phyloP scores from a whole-genome alignment of 2,113 vertebrate genomes.

The Corydoras sp. region DNA sequence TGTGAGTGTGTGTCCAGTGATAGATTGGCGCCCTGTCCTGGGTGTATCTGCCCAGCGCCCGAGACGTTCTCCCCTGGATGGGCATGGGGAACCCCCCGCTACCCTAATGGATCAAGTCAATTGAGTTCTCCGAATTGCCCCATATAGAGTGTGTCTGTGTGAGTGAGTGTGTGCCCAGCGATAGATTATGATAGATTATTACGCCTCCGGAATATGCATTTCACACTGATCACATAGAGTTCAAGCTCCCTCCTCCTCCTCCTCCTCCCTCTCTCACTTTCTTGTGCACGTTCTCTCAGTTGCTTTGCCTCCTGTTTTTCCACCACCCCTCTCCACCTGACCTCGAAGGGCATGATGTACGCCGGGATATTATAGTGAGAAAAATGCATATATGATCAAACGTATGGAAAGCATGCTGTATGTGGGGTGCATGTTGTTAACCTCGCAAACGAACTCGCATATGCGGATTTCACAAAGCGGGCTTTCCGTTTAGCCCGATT shows the following conservation, averaged over 20 bases:
- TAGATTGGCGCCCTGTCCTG: too few species aligned
- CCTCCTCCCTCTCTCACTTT: neutral
- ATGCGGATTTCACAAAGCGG: neutral
- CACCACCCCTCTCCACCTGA: neutral
- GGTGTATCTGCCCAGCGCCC: too few species aligned
- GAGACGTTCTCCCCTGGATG: too few species aligned
- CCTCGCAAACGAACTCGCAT: neutral
- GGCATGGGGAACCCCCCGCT: too few species aligned
- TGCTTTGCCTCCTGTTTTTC: slow-evolving; percentile 7
- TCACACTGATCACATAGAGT: slow-evolving; percentile 28
- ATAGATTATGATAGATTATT: too few species aligned
- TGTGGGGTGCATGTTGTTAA: neutral
- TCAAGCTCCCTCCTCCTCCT: slow-evolving; percentile 3
- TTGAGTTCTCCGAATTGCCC: too few species aligned
- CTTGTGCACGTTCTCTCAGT: neutral
- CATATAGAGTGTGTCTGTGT: too few species aligned
- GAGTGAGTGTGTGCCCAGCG: too few species aligned
- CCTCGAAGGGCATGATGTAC: neutral
- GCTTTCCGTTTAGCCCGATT: neutral
- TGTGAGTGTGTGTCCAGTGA: too few species aligned
- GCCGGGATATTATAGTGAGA: neutral
- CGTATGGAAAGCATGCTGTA: neutral
- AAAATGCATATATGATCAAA: neutral
- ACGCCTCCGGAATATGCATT: slow-evolving; percentile 32
- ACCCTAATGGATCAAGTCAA: too few species aligned